Evolutionary conservation across 2,113 vertebrate species (phyloP), one percentile per base, ranked within the genome.

Genomic region (Paratilapia polleni): DNA sequence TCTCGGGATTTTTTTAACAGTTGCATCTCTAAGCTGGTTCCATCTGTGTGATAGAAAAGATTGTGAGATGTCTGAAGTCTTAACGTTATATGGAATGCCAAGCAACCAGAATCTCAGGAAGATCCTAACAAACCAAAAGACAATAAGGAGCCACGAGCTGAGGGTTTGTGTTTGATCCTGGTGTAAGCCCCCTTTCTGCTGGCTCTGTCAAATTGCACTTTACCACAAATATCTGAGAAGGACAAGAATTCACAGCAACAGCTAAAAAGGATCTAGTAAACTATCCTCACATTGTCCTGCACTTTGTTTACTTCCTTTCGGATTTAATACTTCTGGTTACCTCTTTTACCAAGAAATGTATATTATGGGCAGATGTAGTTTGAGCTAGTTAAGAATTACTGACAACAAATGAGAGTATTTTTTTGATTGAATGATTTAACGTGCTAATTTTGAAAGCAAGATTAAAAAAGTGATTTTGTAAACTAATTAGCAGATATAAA

Each of bases 91-190:
- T 64, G 19, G 14, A 41, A 41, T 20, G 22, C 56, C 24, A 75
- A 64, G 52, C 58, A 56, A 54, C 20, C 36, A 24, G 12, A 2
- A 2, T 47, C 54, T 78, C 43, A 54, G 26, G 19, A 68, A 60
- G 38, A 89, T 87, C 80, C 80, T 24, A 54, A 77, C 61, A 75
- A 73, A 56, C 54, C 47, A 77, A 68, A 12, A 58, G 54, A 63
- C 73, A 75, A 78, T 57, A 54, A 47, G 22, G 31, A 64, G 41
- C 28, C 49, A 38, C 5, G 3, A 64, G 52, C 62, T 4, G 34
- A 41, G 73, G 62, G 14, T 74, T 78, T 38, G 28, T 31, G 38
- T 64, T 54, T 86, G 80, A 90, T 80, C 88, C 88, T 6, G 19
- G 41, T 31, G 34, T 81, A 75, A 88, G 83, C 80, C 70, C 68